Conservation (phyloP, 2,797 vertebrate genomes). For the Chloroceryle inda region DNA sequence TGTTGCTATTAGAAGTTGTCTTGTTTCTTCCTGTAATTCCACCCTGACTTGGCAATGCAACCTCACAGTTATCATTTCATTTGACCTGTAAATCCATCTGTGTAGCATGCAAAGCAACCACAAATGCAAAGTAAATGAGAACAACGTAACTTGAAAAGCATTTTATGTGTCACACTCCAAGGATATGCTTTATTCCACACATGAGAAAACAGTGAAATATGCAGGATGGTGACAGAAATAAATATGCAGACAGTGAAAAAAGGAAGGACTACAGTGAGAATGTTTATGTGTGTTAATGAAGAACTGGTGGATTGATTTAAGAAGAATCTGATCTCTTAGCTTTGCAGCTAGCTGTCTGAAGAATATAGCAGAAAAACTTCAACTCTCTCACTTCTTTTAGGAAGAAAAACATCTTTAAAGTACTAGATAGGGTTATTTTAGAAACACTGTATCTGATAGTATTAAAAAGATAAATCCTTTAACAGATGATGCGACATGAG, state of each 20-base stretch:
- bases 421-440: neutral
- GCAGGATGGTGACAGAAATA: neutral
- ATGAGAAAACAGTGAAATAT: neutral
- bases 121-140: neutral
- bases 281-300: slow-evolving; percentile 12
- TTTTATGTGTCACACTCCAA: neutral
- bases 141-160: neutral
- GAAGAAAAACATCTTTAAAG: neutral
- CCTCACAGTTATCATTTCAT: slow-evolving; percentile 12
- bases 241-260: neutral
- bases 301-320: neutral
- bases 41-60: neutral
- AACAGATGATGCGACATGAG: neutral
- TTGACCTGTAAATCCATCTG: slow-evolving; percentile 24
- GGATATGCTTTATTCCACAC: neutral
- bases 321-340: neutral
- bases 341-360: neutral
- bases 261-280: neutral
- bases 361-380: neutral
- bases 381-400: neutral
- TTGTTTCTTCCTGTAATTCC: slow-evolving; percentile 30
- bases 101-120: neutral
- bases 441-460: neutral
- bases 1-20: neutral
- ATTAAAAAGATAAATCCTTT: neutral